phyloP scores from a whole-genome alignment of 1,140 invertebrate genomes.

The Halesus radiatus region DNA sequence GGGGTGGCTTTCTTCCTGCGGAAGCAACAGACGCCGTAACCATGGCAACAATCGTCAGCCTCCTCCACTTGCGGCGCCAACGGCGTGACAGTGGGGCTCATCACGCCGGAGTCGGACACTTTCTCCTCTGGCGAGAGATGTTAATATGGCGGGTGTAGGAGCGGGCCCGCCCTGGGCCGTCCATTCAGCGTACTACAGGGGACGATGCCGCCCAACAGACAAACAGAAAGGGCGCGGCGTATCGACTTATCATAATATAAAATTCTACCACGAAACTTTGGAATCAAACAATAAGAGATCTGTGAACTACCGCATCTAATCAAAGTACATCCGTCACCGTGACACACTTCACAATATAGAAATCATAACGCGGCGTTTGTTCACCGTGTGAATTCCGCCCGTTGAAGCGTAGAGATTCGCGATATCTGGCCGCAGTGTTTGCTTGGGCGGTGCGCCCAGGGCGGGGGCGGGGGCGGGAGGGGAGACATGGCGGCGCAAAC shows the following conservation, averaged over 20 bases:
- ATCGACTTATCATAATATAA: no score
- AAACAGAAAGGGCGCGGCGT: background rate
- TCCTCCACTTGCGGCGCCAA: background rate
- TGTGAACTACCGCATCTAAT: no score
- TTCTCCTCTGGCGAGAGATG: background rate
- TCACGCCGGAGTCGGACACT: conserved; percentile 1
- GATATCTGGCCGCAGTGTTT: background rate
- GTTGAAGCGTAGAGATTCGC: background rate
- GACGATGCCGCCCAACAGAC: no score
- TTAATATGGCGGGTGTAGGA: background rate
- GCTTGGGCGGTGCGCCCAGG: background rate
- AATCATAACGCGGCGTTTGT: background rate
- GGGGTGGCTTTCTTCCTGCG: conserved; percentile 11
- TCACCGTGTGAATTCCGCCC: background rate
- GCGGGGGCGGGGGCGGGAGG: background rate
- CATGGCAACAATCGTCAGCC: conserved; percentile 31
- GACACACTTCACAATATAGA: background rate
- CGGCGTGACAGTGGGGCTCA: background rate
- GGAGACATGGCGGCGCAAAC: background rate
- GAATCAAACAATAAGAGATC: no score
- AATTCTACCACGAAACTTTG: no score
- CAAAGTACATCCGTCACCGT: background rate
- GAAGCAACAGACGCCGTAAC: conserved; percentile 49
- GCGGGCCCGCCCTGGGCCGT: no score
- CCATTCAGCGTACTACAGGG: no score